Conservation (phyloP, 2,888 invertebrate genomes). For the Spisula solida region DNA sequence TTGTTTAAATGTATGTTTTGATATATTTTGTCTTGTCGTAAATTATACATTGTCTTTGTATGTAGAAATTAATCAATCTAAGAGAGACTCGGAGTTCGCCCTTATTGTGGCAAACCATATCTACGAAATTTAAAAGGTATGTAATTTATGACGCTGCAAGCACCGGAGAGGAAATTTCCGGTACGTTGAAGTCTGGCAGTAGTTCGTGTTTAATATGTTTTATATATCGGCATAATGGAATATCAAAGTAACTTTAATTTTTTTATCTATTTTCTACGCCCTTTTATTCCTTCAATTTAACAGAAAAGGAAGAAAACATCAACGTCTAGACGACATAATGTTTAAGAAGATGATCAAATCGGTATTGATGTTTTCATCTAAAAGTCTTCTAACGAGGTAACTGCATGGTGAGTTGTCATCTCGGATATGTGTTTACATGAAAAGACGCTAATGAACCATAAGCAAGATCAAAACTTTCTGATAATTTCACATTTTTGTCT, state of each 20-base stretch:
- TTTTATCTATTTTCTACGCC: neutral
- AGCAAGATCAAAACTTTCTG: neutral
- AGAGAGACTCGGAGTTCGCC: no score
- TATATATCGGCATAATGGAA: neutral
- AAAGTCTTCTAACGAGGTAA: constrained; percentile 2
- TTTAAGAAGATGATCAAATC: neutral
- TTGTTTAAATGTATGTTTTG: no score
- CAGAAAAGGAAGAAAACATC: neutral
- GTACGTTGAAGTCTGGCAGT: neutral
- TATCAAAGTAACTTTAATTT: no score
- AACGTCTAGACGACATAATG: neutral
- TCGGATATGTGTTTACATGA: neutral
- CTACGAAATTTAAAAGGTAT: no score
- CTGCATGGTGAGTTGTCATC: neutral
- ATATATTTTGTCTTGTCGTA: no score
- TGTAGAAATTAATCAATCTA: no score
- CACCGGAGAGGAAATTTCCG: no score
- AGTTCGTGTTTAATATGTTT: neutral
- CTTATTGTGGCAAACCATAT: no score
- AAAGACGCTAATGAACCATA: constrained; percentile 5
- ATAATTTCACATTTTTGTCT: no score
- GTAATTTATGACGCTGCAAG: no score
- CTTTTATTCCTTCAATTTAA: neutral
- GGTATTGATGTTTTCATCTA: neutral
- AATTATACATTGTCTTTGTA: no score